phyloP scores from a whole-genome alignment of 2,797 vertebrate species.

The Apogon talboti region DNA sequence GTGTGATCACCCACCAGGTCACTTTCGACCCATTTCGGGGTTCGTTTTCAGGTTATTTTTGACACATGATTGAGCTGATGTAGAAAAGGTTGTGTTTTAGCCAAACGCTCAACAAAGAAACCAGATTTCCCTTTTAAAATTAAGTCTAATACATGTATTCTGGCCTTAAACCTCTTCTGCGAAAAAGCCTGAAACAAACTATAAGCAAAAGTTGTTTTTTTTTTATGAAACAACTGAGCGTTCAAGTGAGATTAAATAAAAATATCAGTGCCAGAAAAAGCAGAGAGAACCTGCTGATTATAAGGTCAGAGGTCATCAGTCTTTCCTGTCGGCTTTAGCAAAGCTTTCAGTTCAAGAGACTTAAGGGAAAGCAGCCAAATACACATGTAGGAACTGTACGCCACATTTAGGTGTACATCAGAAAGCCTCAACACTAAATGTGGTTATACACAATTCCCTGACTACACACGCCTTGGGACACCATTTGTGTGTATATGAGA shows the following conservation, averaged over 20 bases:
- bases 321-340: constrained; percentile 35
- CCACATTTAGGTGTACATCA: constrained; percentile 27
- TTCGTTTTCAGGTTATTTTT: no score
- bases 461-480: constrained; percentile 8
- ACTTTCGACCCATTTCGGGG: no score
- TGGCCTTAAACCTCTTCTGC: background rate
- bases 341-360: constrained; percentile 47
- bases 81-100: no score
- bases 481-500: constrained; percentile 5
- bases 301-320: constrained; percentile 51
- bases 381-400: constrained; percentile 36
- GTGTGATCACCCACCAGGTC: background rate
- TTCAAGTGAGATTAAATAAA: background rate
- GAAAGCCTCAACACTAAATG: constrained; percentile 28
- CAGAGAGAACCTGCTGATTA: constrained; percentile 37
- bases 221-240: no score
- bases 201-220: no score
- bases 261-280: no score
- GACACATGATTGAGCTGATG: no score
- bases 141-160: no score
- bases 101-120: no score
- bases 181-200: no score
- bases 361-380: constrained; percentile 51
- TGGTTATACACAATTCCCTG: constrained; percentile 28
- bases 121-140: no score